Evolutionary conservation across 2,797 vertebrate genomes (phyloP), one percentile per base, ranked within the genome.

Genomic region (Rousettus madagascariensis): DNA sequence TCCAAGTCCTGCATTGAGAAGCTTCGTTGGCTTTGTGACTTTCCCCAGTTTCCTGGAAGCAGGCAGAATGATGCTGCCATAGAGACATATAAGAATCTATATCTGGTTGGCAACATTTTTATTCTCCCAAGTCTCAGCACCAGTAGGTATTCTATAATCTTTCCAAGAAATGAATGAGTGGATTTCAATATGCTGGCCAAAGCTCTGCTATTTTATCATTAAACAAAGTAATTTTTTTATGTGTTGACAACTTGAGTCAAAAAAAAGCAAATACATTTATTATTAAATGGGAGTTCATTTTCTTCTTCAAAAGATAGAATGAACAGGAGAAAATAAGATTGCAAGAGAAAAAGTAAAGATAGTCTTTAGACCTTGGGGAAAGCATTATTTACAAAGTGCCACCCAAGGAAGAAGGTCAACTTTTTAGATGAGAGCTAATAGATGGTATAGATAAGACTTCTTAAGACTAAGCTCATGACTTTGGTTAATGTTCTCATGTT

Each of bases 11-110:
- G 3, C 12, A 28, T 46, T 17, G 28, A 41, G 38, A 10, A 74
- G 5, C 26, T 66, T 20, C 13, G 2, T 0, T 0, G 20, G 1
- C 10, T 57, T 20, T 30, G 3, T 26, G 57, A 59, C n/a, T 11
- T 71, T 78, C 9, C 22, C 2, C 10, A 17, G 11, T 6, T 12
- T 68, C 6, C 10, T 8, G 12, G 8, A 91, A 71, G 22, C 20
- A 82, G 0, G 53, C 3, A n/a, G 20, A 83, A 10, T 0, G 17
- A 61, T 15, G 15, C 16, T 41, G 22, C 28, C 19, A 30, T 15
- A 20, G 5, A 43, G 2, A 10, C 12, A 5, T 8, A 1, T 16
- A 30, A 46, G 49, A 41, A 33, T 33, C 26, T 69, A 0, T 33
- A 28, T 6, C 6, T 28, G 36, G 5, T 12, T 82, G 28, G 55